Evolutionary conservation across 2,888 invertebrate species (phyloP).

Genomic region (Apamea anceps): DNA sequence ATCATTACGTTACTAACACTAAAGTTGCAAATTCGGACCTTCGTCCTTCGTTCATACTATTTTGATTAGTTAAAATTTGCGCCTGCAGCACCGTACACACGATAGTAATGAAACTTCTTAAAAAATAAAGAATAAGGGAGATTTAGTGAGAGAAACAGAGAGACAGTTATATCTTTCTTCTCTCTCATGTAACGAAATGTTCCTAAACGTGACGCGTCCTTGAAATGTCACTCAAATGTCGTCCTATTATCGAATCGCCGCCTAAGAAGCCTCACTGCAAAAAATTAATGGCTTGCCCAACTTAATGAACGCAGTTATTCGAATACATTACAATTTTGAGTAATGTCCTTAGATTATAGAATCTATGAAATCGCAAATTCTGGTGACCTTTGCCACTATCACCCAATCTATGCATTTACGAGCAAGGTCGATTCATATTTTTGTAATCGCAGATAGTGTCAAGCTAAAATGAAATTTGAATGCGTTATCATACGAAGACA

Average conservation of each 20-base stretch:
- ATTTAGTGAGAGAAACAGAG: neutral
- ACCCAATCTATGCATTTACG: neutral
- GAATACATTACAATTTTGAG: slow-evolving; percentile 2
- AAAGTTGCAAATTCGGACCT: slow-evolving; percentile 48
- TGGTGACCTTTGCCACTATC: slow-evolving; percentile 8
- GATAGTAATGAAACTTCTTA: neutral
- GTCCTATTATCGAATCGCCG: neutral
- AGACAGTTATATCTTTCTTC: neutral
- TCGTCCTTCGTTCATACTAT: neutral
- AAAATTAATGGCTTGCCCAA: neutral
- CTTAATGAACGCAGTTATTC: neutral
- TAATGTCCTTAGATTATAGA: neutral
- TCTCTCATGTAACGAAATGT: neutral
- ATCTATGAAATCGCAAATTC: neutral
- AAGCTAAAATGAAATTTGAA: neutral
- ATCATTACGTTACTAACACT: slow-evolving; percentile 12
- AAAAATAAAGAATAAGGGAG: neutral
- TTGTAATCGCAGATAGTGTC: neutral
- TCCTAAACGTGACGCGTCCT: neutral
- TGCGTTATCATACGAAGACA: slow-evolving; percentile 17
- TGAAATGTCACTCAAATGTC: neutral
- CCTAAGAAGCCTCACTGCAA: too few relatives aligned
- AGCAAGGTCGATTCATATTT: neutral
- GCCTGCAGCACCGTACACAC: neutral
- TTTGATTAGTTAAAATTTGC: neutral